A percentile compares a stretch with the other conserved stretches of the same genome.
These are phyloP conservation scores for Oncorhynchus keta DNA, from an alignment of 2,113 vertebrate species.

Conservation along the genomic window DNA sequence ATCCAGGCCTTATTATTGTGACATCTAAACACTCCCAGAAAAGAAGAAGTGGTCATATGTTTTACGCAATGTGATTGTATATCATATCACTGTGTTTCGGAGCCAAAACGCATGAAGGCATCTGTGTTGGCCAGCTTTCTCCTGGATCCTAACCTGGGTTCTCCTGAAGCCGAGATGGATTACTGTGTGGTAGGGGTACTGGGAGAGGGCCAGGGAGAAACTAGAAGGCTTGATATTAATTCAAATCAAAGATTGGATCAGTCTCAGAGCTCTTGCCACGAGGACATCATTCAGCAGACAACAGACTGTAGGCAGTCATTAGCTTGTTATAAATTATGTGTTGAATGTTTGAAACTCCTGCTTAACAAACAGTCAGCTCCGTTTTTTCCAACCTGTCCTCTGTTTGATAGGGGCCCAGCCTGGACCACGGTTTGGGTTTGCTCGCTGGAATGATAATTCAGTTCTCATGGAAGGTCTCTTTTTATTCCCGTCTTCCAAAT, in stretches of 20 bases:
- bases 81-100: background rate
- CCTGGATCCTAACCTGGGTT: background rate
- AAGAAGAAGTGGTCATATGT: conserved; percentile 17
- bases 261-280: background rate
- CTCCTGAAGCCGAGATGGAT: conserved; percentile 21
- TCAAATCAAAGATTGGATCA: conserved; percentile 48
- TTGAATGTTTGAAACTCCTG: conserved; percentile 24
- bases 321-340: conserved; percentile 38
- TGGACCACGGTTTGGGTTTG: conserved; percentile 48
- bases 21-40: conserved; percentile 11
- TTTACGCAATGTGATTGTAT: conserved; percentile 22
- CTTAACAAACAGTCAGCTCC: conserved; percentile 10
- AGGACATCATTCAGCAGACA: conserved; percentile 16
- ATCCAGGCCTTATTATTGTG: conserved; percentile 3
- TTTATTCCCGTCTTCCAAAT: conserved; percentile 40
- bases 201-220: conserved; percentile 13
- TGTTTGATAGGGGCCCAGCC: conserved; percentile 31
- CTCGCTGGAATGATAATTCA: conserved; percentile 44
- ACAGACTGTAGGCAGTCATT: conserved; percentile 29
- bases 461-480: conserved; percentile 44
- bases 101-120: background rate
- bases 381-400: conserved; percentile 33
- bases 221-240: conserved; percentile 33
- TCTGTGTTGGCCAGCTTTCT: background rate
- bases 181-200: background rate